Evolutionary conservation across 2,113 vertebrate species (phyloP).

Genomic region (Otus sunia): DNA sequence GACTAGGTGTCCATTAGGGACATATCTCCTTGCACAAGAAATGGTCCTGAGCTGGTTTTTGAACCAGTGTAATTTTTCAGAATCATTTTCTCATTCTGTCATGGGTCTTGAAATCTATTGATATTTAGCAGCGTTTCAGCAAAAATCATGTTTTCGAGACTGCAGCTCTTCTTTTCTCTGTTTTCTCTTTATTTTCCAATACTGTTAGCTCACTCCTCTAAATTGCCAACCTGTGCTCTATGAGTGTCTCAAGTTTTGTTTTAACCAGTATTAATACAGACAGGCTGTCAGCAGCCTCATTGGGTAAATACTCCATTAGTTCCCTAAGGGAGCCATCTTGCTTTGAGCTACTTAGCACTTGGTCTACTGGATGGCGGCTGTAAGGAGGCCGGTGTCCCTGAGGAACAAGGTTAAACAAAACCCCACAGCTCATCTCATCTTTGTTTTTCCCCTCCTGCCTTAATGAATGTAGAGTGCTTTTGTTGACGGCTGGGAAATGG

Average conservation of each 20-base stretch:
- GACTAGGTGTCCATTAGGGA: neutral
- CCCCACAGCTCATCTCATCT: neutral
- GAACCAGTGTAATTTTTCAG: neutral
- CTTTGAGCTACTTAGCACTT: constrained; percentile 40
- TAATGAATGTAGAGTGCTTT: constrained; percentile 22
- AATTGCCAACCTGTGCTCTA: constrained; percentile 26
- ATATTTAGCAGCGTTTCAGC: neutral
- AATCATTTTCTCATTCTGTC: neutral
- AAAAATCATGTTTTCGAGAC: neutral
- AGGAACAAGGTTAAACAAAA: constrained; percentile 38
- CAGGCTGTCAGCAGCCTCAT: neutral
- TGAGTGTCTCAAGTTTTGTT: constrained; percentile 26
- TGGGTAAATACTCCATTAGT: neutral
- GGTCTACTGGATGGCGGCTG: neutral
- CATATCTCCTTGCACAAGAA: neutral
- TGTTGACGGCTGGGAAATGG: neutral
- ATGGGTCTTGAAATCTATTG: neutral
- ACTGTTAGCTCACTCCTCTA: neutral
- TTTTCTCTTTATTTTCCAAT: neutral
- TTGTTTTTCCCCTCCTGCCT: neutral
- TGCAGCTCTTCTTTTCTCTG: neutral
- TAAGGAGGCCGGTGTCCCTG: neutral
- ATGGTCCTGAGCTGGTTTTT: neutral
- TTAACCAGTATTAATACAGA: constrained; percentile 40
- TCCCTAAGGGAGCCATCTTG: constrained; percentile 12